A percentile compares a stretch with the other conserved stretches of the same genome.
These are phyloP conservation scores for Psittacula derbiana DNA, from an alignment of 2,797 vertebrate species.

Conservation along the genomic window DNA sequence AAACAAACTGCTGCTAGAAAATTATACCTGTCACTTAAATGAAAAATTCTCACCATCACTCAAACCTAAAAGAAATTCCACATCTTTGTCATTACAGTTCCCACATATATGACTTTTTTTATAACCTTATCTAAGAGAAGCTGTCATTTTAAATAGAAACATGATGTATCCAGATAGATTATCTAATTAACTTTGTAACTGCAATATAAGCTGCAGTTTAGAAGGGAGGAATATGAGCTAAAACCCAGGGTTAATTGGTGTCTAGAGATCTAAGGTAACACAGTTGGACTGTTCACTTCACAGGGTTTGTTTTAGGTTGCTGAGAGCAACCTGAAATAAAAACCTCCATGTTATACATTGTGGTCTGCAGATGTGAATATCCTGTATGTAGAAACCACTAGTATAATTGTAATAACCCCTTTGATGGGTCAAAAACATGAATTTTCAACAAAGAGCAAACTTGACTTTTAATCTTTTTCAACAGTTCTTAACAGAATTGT, in stretches of 20 bases:
- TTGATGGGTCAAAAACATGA: background rate
- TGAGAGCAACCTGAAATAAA: background rate
- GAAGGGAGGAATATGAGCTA: background rate
- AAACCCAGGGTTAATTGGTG: background rate
- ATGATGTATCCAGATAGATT: background rate
- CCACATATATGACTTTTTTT: slow-evolving; percentile 15
- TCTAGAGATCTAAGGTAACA: background rate
- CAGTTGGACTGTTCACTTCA: background rate
- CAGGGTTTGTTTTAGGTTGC: background rate
- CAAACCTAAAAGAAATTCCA: slow-evolving; percentile 30
- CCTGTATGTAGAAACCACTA: background rate
- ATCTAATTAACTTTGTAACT: slow-evolving; percentile 23
- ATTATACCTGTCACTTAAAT: slow-evolving; percentile 33
- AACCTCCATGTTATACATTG: fast-evolving
- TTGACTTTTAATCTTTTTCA: background rate
- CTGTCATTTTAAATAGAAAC: slow-evolving; percentile 35
- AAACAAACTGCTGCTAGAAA: slow-evolving; percentile 30
- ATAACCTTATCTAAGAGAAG: slow-evolving; percentile 21
- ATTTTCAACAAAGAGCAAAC: background rate
- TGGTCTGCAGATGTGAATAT: background rate
- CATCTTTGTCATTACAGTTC: background rate
- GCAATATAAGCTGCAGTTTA: background rate
- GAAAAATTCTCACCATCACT: slow-evolving; percentile 44
- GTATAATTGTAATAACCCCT: background rate
- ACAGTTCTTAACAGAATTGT: background rate